Evolutionary conservation across 2,113 vertebrate species (phyloP).

Genomic region (Ciconia maguari): DNA sequence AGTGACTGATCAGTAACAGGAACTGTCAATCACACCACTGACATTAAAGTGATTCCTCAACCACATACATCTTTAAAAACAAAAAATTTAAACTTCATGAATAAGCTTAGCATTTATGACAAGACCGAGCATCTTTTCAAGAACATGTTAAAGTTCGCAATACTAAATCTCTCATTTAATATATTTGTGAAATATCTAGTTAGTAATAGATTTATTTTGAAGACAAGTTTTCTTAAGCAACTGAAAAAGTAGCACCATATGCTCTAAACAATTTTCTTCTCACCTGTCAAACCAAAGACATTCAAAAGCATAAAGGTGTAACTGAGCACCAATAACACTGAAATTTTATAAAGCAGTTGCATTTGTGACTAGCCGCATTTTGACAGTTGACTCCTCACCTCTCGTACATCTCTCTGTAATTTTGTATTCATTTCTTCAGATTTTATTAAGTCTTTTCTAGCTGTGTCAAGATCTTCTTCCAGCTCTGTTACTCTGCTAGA

Average conservation of each 20-base stretch:
- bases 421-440: slow-evolving; percentile 92
- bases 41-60: neutral
- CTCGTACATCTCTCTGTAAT: slow-evolving; percentile 90
- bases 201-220: neutral
- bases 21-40: neutral
- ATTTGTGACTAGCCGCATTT: neutral
- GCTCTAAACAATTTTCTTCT: neutral
- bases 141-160: neutral
- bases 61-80: neutral
- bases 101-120: neutral
- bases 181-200: neutral
- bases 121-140: neutral
- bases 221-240: neutral
- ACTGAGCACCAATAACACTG: neutral
- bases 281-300: neutral
- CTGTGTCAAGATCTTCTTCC: slow-evolving; percentile 95
- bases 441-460: slow-evolving; percentile 93
- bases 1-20: neutral
- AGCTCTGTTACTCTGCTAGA: slow-evolving; percentile 86
- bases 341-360: neutral
- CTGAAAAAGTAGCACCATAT: neutral
- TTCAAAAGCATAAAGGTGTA: neutral
- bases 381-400: slow-evolving; percentile 74
- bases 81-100: neutral
- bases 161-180: neutral